phyloP scores from a whole-genome alignment of 2,113 vertebrate genomes.

The Pelobates fuscus region DNA sequence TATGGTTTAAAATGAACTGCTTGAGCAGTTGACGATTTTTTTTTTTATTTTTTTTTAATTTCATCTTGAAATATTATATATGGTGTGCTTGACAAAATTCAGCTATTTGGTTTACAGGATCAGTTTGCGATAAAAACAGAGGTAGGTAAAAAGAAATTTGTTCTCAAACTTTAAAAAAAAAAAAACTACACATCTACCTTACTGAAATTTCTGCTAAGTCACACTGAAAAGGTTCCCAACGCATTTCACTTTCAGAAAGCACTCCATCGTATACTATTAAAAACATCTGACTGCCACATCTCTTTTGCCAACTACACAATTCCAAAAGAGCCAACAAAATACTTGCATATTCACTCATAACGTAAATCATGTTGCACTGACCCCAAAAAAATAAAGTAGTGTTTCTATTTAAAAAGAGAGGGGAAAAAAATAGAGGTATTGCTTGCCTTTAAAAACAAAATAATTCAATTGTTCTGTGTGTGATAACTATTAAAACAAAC shows the following conservation, averaged over 20 bases:
- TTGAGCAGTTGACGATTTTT: no score
- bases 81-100: no score
- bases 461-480: no score
- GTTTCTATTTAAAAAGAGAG: slow-evolving; percentile 5
- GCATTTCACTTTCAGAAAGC: neutral
- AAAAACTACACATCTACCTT: slow-evolving; percentile 12
- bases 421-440: no score
- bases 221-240: neutral
- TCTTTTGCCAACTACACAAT: neutral
- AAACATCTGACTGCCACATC: neutral
- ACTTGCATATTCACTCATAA: slow-evolving; percentile 17
- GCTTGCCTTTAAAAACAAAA: no score
- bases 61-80: no score
- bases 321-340: neutral
- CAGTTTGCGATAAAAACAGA: slow-evolving; percentile 18
- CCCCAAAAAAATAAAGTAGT: slow-evolving; percentile 16
- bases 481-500: no score
- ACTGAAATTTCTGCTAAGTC: neutral
- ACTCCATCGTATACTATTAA: neutral
- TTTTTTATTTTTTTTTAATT: no score
- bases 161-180: neutral
- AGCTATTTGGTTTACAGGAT: neutral
- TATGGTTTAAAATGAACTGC: no score
- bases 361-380: slow-evolving; percentile 28
- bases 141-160: slow-evolving; percentile 37